A percentile compares a stretch with the other conserved stretches of the same genome.
These are phyloP conservation scores for Rhamnusium bicolor DNA, from an alignment of 2,888 invertebrate genomes.

Conservation along the genomic window DNA sequence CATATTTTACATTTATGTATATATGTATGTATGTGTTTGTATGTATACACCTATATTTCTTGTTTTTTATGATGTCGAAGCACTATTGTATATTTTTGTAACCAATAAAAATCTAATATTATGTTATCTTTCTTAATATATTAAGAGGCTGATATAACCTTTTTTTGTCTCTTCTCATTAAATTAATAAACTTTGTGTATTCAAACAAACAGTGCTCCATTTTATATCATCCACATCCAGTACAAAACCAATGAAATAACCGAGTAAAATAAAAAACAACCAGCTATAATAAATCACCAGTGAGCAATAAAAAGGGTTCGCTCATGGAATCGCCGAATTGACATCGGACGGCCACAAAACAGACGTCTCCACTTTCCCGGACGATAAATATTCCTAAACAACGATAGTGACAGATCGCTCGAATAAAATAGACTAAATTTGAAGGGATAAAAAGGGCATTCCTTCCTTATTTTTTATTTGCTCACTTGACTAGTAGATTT, in stretches of 20 bases:
- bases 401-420: slow-evolving; percentile 66
- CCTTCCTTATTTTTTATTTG: slow-evolving; percentile 64
- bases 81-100: no score
- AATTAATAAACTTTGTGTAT: not conserved
- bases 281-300: slow-evolving; percentile 20
- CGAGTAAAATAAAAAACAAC: slow-evolving; percentile 21
- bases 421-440: slow-evolving; percentile 65
- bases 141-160: not conserved
- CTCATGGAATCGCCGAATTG: slow-evolving; percentile 40
- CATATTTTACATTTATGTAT: no score
- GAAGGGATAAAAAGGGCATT: slow-evolving; percentile 63
- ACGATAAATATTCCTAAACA: slow-evolving; percentile 62
- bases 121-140: no score
- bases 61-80: no score
- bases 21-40: no score
- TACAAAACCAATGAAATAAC: slow-evolving; percentile 18
- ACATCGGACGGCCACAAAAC: slow-evolving; percentile 47
- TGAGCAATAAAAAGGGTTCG: slow-evolving; percentile 36
- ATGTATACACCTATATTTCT: no score
- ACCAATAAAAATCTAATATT: no score
- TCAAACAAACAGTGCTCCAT: not conserved
- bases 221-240: not conserved
- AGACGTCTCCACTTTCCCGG: slow-evolving; percentile 55
- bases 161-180: not conserved
- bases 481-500: slow-evolving; percentile 65